Percentiles rank a stretch among this genome's conserved stretches.
Conservation (phyloP, 2,797 vertebrate species). For the Coranthus polyacanthus region DNA sequence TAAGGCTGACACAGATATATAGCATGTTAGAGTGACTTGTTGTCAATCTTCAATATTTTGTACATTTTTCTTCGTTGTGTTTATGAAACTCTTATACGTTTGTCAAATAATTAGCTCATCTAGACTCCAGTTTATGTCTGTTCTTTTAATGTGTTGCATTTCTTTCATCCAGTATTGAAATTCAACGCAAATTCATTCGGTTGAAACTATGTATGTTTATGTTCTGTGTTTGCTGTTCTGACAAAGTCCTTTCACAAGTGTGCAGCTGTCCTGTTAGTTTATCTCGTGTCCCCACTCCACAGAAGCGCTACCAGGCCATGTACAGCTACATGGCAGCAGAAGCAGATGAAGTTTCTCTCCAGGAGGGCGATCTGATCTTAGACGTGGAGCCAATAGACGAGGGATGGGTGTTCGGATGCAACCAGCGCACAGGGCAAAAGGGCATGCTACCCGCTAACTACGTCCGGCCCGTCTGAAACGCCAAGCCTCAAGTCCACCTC, state of each 20-base stretch:
- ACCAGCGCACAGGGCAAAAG: slow-evolving; percentile 94
- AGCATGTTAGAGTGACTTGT: too few relatives aligned
- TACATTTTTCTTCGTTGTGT: too few relatives aligned
- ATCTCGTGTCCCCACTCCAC: slow-evolving; percentile 18
- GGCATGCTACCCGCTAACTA: slow-evolving; percentile 98
- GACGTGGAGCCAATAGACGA: slow-evolving; percentile 96
- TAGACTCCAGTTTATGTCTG: too few relatives aligned
- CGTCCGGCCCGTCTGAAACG: slow-evolving; percentile 89
- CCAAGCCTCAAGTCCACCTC: neutral
- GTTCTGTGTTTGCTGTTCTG: too few relatives aligned
- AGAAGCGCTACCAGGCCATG: slow-evolving; percentile 92
- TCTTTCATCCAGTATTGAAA: slow-evolving; percentile 8
- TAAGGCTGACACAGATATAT: slow-evolving; percentile 65
- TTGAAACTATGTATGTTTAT: neutral
- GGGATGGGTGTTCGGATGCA: slow-evolving; percentile 96
- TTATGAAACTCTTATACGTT: too few relatives aligned
- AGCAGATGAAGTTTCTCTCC: slow-evolving; percentile 93
- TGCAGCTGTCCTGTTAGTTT: neutral
- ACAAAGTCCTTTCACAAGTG: neutral
- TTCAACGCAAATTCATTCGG: slow-evolving; percentile 32
- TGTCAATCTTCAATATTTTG: too few relatives aligned
- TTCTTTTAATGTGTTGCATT: neutral
- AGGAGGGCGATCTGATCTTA: slow-evolving; percentile 92
- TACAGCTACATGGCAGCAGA: slow-evolving; percentile 94
- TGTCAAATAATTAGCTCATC: too few relatives aligned